A percentile compares a stretch with the other conserved stretches of the same genome.
Evolutionary conservation across 2,797 vertebrate species (phyloP).

Genomic region (Enteromius paludinosus): DNA sequence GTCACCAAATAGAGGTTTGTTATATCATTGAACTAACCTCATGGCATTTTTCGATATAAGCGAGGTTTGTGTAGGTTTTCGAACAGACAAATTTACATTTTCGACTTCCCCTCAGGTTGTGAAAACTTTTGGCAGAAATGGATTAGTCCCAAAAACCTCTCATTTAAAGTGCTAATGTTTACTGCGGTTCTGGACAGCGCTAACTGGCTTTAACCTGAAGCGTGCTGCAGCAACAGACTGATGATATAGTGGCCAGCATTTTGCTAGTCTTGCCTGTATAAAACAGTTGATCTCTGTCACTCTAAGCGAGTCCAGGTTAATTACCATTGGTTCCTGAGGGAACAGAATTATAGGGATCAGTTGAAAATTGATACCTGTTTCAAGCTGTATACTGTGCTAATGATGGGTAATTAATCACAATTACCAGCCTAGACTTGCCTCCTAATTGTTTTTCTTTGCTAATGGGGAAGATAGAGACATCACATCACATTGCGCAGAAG

Average conservation of each 20-base stretch:
- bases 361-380: conserved; percentile 81
- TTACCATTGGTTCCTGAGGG: conserved; percentile 73
- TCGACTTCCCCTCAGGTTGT: neutral
- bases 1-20: conserved; percentile 41
- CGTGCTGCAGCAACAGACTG: neutral
- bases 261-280: conserved; percentile 58
- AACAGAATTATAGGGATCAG: conserved; percentile 68
- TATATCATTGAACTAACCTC: conserved; percentile 36
- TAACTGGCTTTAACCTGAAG: conserved; percentile 27
- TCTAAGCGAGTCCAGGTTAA: conserved; percentile 72
- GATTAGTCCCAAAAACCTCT: neutral
- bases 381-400: conserved; percentile 70
- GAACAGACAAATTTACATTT: conserved; percentile 21
- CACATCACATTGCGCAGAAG: conserved; percentile 72
- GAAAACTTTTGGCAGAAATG: conserved; percentile 6
- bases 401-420: conserved; percentile 81
- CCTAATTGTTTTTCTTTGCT: conserved; percentile 77
- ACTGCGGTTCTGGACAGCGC: neutral
- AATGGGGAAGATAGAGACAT: conserved; percentile 72
- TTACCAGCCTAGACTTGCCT: conserved; percentile 74
- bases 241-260: conserved; percentile 53
- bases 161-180: conserved; percentile 12
- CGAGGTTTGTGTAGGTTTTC: neutral
- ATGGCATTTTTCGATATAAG: neutral
- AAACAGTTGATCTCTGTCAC: conserved; percentile 74